Percentiles rank a stretch among this genome's conserved stretches.
These are phyloP conservation scores for Morpho deidamia DNA, from an alignment of 2,888 invertebrate species.

Conservation along the genomic window DNA sequence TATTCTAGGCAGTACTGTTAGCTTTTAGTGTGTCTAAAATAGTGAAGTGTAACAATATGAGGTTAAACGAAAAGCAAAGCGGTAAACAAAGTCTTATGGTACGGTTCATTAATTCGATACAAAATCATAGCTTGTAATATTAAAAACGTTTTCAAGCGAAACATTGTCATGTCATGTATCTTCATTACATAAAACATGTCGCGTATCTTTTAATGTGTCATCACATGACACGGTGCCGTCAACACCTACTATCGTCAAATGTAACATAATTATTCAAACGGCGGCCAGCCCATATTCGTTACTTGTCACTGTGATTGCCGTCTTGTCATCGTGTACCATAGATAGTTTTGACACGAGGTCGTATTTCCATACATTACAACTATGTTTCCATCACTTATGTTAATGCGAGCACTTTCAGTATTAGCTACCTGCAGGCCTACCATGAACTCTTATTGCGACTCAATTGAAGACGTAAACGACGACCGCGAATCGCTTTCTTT, in stretches of 20 bases:
- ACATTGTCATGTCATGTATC: background rate
- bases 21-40: too few relatives aligned
- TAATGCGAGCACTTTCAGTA: background rate
- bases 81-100: too few relatives aligned
- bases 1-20: too few relatives aligned
- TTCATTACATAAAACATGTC: background rate
- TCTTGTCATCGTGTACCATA: conserved; percentile 12
- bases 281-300: conserved; percentile 17
- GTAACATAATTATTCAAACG: conserved; percentile 7
- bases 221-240: background rate
- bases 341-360: background rate
- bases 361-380: background rate
- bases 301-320: conserved; percentile 17
- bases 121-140: background rate
- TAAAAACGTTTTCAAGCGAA: background rate
- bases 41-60: too few relatives aligned
- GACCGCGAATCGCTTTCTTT: too few relatives aligned
- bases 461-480: too few relatives aligned
- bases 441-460: too few relatives aligned
- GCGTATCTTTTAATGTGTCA: background rate
- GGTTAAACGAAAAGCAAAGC: too few relatives aligned
- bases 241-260: conserved; percentile 15
- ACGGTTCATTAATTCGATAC: too few relatives aligned
- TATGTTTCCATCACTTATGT: background rate
- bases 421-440: background rate